Base-by-base conservation (phyloP, 2,888 invertebrate genomes). In the Harpalus rubripes region DNA sequence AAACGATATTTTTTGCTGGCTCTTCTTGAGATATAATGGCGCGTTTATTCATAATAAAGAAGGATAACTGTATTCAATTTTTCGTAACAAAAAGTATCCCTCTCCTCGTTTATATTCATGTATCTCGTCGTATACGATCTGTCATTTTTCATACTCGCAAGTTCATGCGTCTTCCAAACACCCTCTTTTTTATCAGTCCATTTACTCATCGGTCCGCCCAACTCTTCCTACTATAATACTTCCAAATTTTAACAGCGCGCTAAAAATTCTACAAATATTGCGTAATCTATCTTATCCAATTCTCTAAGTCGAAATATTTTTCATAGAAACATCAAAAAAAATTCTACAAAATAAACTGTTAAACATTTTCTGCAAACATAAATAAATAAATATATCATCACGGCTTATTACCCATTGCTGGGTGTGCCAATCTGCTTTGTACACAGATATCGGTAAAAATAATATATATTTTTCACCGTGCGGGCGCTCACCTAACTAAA, bases 1-100 rank as follows among this genome's bases (percentile, higher is more conserved):
- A 68, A 63, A 63, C 8, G 15, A 63, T 63, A 68, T n/a, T 68
- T 68, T 39, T 68, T 39, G 65, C 65, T 68, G 26, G 32, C 15
- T 68, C 68, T 52, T 74, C 52, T 74, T 18, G 52, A 74, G 22
- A 52, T 26, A 74, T 74, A 74, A 74, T 74, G 52, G 74, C 12
- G 74, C 74, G 12, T 74, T 74, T 74, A 74, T 74, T 74, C 74
- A 74, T 74, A 74, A 74, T 74, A 74, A 74, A 74, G 52, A 18
- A 74, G 22, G 41, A 41, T 74, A 74, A 74, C 74, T 52, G 74
- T 74, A 74, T 74, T 74, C 74, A 74, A 52, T 74, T 74, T 74
- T 74, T 52, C 52, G 18, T 52, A 44, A 74, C 74, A 74, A 74
- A 74, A 74, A 74, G 22, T 52, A 74, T 18, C 74, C 52, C 52